Evolutionary conservation across 2,888 invertebrate genomes (phyloP).

Genomic region (Euzophera pinguis): DNA sequence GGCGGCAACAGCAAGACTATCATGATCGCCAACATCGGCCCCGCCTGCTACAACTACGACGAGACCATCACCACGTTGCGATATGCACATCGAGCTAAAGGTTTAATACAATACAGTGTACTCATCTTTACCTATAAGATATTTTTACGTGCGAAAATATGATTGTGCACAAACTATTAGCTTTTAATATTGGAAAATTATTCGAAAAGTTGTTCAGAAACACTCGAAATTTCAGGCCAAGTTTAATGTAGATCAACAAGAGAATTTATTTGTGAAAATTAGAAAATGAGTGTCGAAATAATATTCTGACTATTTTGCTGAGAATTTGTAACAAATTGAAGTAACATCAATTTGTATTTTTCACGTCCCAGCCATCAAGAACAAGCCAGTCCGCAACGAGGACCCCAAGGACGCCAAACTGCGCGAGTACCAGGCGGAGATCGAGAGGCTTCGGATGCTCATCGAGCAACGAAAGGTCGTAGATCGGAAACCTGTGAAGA

Average conservation of each 20-base stretch:
- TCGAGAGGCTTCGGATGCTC: constrained; percentile 83
- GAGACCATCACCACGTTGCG: constrained; percentile 97
- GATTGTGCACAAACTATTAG: too few relatives aligned
- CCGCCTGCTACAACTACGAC: constrained; percentile 98
- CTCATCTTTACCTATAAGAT: too few relatives aligned
- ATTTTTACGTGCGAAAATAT: too few relatives aligned
- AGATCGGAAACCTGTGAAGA: constrained; percentile 5
- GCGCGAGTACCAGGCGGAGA: constrained; percentile 97
- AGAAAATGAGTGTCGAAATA: too few relatives aligned
- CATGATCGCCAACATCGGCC: constrained; percentile 99
- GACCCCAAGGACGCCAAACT: constrained; percentile 99
- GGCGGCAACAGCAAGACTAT: constrained; percentile 99
- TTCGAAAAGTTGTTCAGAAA: too few relatives aligned
- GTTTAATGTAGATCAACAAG: too few relatives aligned
- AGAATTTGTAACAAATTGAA: too few relatives aligned
- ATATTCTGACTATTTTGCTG: too few relatives aligned
- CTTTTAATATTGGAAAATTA: too few relatives aligned
- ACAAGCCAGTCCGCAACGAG: constrained; percentile 98
- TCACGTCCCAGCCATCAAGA: constrained; percentile 89
- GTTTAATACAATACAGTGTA: constrained; percentile 29
- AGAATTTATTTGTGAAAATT: too few relatives aligned
- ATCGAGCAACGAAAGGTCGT: constrained; percentile 55
- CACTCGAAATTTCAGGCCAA: too few relatives aligned
- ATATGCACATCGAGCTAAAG: constrained; percentile 97
- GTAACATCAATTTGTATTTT: neutral